Evolutionary conservation across 2,113 vertebrate species (phyloP).

Genomic region (Eulacestoma nigropectus): DNA sequence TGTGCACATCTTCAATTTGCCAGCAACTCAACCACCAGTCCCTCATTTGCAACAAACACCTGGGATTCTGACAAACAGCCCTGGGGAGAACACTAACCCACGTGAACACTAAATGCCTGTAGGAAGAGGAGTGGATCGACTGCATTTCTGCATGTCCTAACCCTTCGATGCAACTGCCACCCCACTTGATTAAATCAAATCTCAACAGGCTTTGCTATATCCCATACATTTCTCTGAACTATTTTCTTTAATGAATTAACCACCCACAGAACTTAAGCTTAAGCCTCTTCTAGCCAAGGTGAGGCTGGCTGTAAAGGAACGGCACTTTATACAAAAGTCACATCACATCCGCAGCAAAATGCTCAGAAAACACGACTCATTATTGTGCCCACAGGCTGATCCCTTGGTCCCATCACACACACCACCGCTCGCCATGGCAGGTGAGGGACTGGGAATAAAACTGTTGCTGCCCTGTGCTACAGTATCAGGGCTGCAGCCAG

Average conservation of each 20-base stretch:
- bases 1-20: not conserved
- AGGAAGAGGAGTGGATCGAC: not conserved
- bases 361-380: accelerated
- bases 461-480: not conserved
- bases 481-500: not conserved
- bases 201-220: not conserved
- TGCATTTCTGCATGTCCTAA: not conserved
- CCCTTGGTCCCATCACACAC: not conserved
- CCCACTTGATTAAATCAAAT: not conserved
- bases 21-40: not conserved
- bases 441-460: not conserved
- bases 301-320: not conserved
- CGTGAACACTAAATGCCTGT: accelerated
- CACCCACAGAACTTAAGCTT: not conserved
- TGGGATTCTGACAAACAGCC: not conserved
- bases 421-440: not conserved
- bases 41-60: not conserved
- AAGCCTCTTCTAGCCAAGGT: not conserved
- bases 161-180: not conserved
- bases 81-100: not conserved
- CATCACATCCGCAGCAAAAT: not conserved
- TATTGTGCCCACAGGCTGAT: not conserved
- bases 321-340: not conserved
- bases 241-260: not conserved
- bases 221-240: not conserved